Base-by-base conservation (phyloP, 2,888 invertebrate genomes). In the Apamea epomidion region DNA sequence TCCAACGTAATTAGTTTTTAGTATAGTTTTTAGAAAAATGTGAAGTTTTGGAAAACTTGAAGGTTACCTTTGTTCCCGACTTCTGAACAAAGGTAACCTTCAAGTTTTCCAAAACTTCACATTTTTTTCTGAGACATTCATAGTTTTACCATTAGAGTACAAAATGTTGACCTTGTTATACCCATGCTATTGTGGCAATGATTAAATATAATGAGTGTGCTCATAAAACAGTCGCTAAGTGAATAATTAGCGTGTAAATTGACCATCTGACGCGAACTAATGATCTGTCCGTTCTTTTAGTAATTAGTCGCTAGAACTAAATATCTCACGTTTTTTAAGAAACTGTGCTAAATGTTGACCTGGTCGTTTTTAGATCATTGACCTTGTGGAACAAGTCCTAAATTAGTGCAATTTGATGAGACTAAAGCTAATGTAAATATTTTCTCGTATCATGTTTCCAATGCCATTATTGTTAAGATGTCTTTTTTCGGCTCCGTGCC, bases 241-340 rank as follows among this genome's bases (percentile, higher is more conserved):
- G 12, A 10, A 25, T 78, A 83, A 79, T 82, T 79, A 71, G 32
- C 58, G 67, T 83, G 79, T 74, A 76, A 85, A 81, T 78, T 83
- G 72, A 80, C 80, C 70, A 62, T 70, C 67, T 69, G 86, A 80
- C 74, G 67, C 70, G 71, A 81, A 85, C 78, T 78, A 81, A 85
- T 81, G 80, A 82, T 80, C 82, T 70, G 60, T 80, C 7, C 65
- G 71, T 18, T 72, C 68, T 76, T 62, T 29, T 71, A 80, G 73
- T 76, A 82, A 76, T 78, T 85, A 84, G 71, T 65, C 37, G 67
- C 74, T 67, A 74, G 62, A 10, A 54, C 74, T 76, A 60, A 74
- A 80, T 83, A 80, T 71, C 48, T 80, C 37, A 58, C 5, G 51
- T 21, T 77, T 48, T 76, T 64, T 58, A 70, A 18, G 64, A 72